A percentile compares a stretch with the other conserved stretches of the same genome.
These are phyloP conservation scores for Kradibia gibbosae DNA, from an alignment of 1,140 invertebrate genomes.

Conservation along the genomic window DNA sequence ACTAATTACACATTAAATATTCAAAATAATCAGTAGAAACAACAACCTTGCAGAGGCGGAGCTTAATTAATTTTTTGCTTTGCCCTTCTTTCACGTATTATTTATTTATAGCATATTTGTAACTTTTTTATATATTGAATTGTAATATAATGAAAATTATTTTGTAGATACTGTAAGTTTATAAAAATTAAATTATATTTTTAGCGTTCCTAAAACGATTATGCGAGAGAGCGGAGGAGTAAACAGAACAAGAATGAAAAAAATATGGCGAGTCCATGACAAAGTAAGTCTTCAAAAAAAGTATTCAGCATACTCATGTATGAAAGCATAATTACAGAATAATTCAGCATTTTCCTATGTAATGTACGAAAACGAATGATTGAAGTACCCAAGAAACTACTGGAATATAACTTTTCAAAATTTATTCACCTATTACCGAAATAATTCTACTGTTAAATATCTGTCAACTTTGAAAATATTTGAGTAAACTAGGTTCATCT, in stretches of 20 bases:
- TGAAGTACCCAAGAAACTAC: not conserved
- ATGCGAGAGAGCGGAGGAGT: constrained; percentile 74
- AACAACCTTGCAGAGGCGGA: too few relatives aligned
- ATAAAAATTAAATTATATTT: not conserved
- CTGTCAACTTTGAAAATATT: constrained; percentile 2
- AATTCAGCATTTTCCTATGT: constrained; percentile 4
- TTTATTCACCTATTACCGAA: not conserved
- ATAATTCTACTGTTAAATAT: constrained; percentile 12
- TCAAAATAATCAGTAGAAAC: too few relatives aligned
- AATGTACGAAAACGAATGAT: not conserved
- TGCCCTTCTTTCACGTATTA: not conserved
- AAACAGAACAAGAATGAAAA: constrained; percentile 44
- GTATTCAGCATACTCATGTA: constrained; percentile 48
- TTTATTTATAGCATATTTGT: not conserved
- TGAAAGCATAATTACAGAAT: not conserved
- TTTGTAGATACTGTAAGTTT: too few relatives aligned
- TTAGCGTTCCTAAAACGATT: constrained; percentile 82
- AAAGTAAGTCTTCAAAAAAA: constrained; percentile 49
- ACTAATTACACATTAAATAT: too few relatives aligned
- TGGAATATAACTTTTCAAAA: not conserved
- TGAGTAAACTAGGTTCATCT: not conserved
- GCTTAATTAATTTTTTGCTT: constrained; percentile 3
- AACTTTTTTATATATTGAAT: not conserved
- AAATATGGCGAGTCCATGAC: constrained; percentile 32
- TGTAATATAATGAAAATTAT: not conserved